Percentiles rank a stretch among this genome's conserved stretches.
phyloP scores from a whole-genome alignment of 2,113 vertebrate genomes.

The Petrocephalus microphthalmus region DNA sequence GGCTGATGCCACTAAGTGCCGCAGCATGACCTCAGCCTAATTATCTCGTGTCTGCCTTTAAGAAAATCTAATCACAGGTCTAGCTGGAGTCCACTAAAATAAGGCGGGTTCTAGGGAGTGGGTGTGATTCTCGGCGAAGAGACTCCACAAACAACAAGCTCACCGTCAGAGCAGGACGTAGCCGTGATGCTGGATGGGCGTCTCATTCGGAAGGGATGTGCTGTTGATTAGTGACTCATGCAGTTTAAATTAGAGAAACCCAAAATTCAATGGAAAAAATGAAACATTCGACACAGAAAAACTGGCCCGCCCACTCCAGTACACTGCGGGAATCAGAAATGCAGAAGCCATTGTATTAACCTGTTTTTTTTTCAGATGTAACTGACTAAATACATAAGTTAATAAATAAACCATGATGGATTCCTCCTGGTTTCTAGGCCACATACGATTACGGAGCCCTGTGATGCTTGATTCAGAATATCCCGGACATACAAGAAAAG shows the following conservation, averaged over 20 bases:
- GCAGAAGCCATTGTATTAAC: slow-evolving; percentile 20
- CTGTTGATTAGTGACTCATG: not conserved
- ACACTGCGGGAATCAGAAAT: not conserved
- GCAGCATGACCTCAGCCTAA: not conserved
- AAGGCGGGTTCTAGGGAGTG: not conserved
- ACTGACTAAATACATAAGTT: slow-evolving; percentile 12
- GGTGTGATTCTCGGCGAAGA: not conserved
- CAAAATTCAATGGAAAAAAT: not conserved
- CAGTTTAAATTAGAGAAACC: not conserved
- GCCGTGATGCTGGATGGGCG: not conserved
- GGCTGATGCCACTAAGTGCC: not conserved
- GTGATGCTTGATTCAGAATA: not conserved
- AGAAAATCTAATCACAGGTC: not conserved
- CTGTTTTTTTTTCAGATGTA: slow-evolving; percentile 32
- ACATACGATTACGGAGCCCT: not conserved
- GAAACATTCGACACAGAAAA: not conserved
- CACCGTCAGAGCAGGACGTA: not conserved
- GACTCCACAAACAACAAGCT: not conserved
- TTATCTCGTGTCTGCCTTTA: not conserved
- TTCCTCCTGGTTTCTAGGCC: not conserved
- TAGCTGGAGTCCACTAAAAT: not conserved
- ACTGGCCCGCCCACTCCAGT: not conserved
- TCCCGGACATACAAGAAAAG: not conserved
- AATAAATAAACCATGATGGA: not conserved
- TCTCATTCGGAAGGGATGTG: not conserved